A percentile compares a stretch with the other conserved stretches of the same genome.
Conservation (phyloP, 2,888 invertebrate genomes). For the Pachydiplax longipennis region DNA sequence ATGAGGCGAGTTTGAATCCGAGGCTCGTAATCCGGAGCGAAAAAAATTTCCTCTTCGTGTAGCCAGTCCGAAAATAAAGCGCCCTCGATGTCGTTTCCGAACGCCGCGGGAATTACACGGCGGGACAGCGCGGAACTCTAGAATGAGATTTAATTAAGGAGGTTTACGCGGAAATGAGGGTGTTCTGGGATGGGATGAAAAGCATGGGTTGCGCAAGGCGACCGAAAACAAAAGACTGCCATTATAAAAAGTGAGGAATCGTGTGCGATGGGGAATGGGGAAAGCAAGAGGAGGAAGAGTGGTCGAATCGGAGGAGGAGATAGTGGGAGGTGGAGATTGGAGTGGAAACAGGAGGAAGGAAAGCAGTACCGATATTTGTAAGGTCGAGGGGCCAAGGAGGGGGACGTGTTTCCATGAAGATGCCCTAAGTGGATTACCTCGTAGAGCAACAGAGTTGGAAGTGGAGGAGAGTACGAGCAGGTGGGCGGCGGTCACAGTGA, state of each 20-base stretch:
- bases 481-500: neutral
- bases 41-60: neutral
- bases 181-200: neutral
- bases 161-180: neutral
- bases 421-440: neutral
- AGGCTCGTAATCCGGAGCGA: neutral
- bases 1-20: neutral
- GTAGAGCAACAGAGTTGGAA: neutral
- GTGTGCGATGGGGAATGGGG: neutral
- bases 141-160: neutral
- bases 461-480: neutral
- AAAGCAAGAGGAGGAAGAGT: neutral
- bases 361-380: neutral
- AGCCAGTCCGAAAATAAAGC: neutral
- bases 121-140: neutral
- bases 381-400: neutral
- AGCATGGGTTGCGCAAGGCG: neutral
- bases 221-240: neutral
- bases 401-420: neutral
- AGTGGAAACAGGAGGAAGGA: neutral
- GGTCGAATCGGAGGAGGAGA: neutral
- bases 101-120: neutral
- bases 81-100: neutral
- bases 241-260: neutral
- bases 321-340: neutral